Base-by-base conservation (phyloP, 2,888 invertebrate species). In the Hololepta plana region DNA sequence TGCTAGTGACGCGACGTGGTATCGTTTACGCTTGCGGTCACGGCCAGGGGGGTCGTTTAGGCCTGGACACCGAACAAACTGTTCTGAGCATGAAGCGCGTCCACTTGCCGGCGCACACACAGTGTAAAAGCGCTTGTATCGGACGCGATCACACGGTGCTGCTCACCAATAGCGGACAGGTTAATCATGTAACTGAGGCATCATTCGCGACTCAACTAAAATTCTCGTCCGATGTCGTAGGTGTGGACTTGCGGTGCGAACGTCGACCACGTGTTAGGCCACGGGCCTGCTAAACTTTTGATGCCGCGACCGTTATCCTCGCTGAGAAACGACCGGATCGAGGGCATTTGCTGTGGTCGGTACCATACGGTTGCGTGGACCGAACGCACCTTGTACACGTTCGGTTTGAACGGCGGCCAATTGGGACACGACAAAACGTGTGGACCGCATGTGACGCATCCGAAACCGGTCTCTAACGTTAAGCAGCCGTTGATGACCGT, bases 381-480 rank as follows among this genome's bases (percentile, higher is more conserved):
- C 47, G 31, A 50, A 1, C 49, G 60, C 14, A 60, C 60, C 2
- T 51, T 84, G 1, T 82, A 69, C 48, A 73, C 79, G 0, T 87
- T 80, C 73, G 88, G 88, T 2, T 57, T 68, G 3, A 82, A 88
- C 55, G 63, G 69, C 26, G 88, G 88, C 1, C 87, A 88, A 44
- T 54, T 87, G 40, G 84, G 82, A 2, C 75, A 75, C 35, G 56
- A 55, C 34, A 60, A 55, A 46, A 36, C 35, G 19, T 52, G 53
- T 9, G 60, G 62, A 8, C 46, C 46, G 27, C 45, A 46, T 27
- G 35, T 68, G 2, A 33, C 55, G 1, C 37, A 47, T 1, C 67
- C 67, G 2, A 67, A 59, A 45, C 39, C 51, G 38, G 64, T 66
- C 8, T 51, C 35, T 10, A 31, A 30, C 23, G 15, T 32, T 34